Evolutionary conservation across 2,888 invertebrate species (phyloP).

Genomic region (Caenorhabditis virilis): DNA sequence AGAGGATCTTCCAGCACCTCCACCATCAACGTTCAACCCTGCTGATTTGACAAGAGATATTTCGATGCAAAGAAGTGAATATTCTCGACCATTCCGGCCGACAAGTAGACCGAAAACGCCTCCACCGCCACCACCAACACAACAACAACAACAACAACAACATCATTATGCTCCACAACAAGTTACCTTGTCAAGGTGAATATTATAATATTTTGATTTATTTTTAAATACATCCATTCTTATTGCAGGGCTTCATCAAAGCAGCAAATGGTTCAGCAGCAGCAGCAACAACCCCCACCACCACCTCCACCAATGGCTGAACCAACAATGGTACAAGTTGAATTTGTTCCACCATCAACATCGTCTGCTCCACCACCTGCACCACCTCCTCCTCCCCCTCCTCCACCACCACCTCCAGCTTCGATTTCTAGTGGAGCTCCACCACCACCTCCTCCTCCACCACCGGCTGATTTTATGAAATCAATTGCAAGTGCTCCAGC

Average conservation of each 20-base stretch:
- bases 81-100: constrained; percentile 55
- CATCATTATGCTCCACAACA: constrained; percentile 2
- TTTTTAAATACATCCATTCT: too few species aligned
- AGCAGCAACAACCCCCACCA: constrained; percentile 11
- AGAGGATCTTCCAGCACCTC: constrained; percentile 25
- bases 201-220: too few species aligned
- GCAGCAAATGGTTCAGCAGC: constrained; percentile 11
- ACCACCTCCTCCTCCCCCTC: constrained; percentile 69
- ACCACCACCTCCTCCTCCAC: constrained; percentile 54
- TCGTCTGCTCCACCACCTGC: constrained; percentile 48
- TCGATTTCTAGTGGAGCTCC: constrained; percentile 20
- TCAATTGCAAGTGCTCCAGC: constrained; percentile 27
- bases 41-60: constrained; percentile 12
- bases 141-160: constrained; percentile 13
- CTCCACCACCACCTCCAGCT: not conserved
- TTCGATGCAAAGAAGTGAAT: constrained; percentile 48
- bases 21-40: constrained; percentile 7
- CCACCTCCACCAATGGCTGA: constrained; percentile 8
- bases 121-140: constrained; percentile 46
- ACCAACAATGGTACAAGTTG: constrained; percentile 32
- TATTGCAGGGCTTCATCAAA: too few species aligned
- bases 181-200: too few species aligned
- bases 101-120: constrained; percentile 71
- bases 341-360: constrained; percentile 39
- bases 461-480: constrained; percentile 44